These are phyloP conservation scores for Nyctalus aviator DNA, from an alignment of 2,797 vertebrate species.

Conservation along the genomic window DNA sequence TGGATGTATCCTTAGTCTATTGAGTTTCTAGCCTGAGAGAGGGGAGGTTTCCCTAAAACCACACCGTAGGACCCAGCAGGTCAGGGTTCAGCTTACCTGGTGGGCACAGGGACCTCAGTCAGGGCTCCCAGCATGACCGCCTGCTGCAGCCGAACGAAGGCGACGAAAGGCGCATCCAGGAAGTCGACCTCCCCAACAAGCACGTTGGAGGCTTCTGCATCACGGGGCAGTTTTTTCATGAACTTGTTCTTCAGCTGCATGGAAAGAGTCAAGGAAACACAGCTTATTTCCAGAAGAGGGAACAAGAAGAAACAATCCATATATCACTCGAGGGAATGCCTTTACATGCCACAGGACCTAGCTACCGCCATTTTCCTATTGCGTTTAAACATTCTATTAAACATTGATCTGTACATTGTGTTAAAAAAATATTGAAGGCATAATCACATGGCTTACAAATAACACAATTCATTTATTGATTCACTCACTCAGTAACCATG, in stretches of 20 bases:
- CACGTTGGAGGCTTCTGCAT: slow-evolving; percentile 98
- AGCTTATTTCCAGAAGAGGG: slow-evolving; percentile 52
- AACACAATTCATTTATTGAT: slow-evolving; percentile 19
- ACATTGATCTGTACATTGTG: neutral
- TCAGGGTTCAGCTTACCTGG: slow-evolving; percentile 89
- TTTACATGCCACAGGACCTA: neutral
- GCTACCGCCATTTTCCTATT: neutral
- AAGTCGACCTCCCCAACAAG: slow-evolving; percentile 99
- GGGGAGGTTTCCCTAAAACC: neutral
- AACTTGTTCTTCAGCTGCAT: slow-evolving; percentile 98
- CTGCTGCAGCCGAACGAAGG: slow-evolving; percentile 97
- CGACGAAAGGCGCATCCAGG: slow-evolving; percentile 96
- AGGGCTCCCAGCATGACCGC: slow-evolving; percentile 98
- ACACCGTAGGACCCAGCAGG: neutral
- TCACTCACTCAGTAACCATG: neutral
- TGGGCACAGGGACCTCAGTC: slow-evolving; percentile 98
- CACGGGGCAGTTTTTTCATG: slow-evolving; percentile 99
- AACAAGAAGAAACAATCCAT: neutral
- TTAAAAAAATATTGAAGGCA: neutral
- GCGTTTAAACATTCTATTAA: neutral
- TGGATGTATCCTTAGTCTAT: neutral
- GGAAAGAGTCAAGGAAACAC: slow-evolving; percentile 48
- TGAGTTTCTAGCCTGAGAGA: neutral
- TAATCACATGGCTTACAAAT: neutral
- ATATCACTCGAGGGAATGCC: neutral